Conservation (phyloP, 2,797 vertebrate genomes). For the Harpagifer antarcticus region DNA sequence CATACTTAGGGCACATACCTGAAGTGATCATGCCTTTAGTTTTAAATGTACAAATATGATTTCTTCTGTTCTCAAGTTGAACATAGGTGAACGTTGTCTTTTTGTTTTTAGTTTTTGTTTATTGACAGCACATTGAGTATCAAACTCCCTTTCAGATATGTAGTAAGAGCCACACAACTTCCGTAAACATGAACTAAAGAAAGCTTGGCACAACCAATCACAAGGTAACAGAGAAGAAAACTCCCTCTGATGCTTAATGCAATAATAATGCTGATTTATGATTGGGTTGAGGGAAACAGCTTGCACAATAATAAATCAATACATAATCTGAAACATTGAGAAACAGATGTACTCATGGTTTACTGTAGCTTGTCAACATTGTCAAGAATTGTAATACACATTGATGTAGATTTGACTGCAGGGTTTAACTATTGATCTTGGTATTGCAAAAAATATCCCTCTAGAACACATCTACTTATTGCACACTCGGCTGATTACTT, state of each 20-base stretch:
- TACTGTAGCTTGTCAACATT: slow-evolving; percentile 10
- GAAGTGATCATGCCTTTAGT: background rate
- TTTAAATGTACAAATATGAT: background rate
- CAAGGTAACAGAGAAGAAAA: background rate
- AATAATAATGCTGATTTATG: background rate
- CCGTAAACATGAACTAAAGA: background rate
- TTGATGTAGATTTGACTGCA: background rate
- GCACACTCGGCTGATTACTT: slow-evolving; percentile 66
- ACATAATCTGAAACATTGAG: slow-evolving; percentile 7
- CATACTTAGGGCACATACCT: too few species aligned
- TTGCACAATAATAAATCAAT: slow-evolving; percentile 11
- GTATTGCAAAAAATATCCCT: background rate
- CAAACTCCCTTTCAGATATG: too few species aligned
- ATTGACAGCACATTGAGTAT: too few species aligned
- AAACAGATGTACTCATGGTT: slow-evolving; percentile 26
- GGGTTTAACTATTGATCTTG: background rate
- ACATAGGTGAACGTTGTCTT: background rate
- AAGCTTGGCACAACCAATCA: background rate
- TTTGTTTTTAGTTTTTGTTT: too few species aligned
- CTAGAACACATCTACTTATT: slow-evolving; percentile 25
- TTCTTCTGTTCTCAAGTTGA: slow-evolving; percentile 1
- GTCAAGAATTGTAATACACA: background rate
- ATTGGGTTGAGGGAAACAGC: slow-evolving; percentile 11
- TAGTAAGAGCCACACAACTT: background rate
- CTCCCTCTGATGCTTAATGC: background rate